These are phyloP conservation scores for Polietes domitor DNA, from an alignment of 2,888 invertebrate species.

Conservation along the genomic window DNA sequence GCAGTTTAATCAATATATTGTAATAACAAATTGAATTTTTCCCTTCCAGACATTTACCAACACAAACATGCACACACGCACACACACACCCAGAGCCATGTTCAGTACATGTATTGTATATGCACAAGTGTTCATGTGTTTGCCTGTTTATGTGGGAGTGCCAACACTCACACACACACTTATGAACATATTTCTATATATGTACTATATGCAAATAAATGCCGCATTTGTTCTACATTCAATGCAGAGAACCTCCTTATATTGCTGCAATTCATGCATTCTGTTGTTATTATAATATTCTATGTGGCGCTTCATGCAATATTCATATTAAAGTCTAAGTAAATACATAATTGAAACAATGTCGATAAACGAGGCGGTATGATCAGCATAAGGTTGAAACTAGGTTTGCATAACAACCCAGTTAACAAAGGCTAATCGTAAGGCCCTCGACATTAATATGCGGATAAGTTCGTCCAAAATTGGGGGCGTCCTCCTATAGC, in stretches of 20 bases:
- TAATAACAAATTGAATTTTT: conserved; percentile 28
- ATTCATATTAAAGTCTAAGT: conserved; percentile 7
- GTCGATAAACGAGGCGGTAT: not conserved
- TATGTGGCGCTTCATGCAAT: conserved; percentile 1
- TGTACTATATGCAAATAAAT: conserved; percentile 33
- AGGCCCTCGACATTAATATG: too few species aligned
- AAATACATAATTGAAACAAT: not conserved
- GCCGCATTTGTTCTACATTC: conserved; percentile 19
- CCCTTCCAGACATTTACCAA: not conserved
- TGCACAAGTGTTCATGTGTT: not conserved
- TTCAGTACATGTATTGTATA: not conserved
- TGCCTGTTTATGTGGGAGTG: not conserved
- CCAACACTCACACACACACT: not conserved
- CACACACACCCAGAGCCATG: not conserved
- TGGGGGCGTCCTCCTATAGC: too few species aligned
- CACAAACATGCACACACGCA: not conserved
- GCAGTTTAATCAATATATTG: conserved; percentile 19
- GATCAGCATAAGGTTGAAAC: not conserved
- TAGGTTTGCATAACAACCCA: too few species aligned
- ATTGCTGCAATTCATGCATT: not conserved
- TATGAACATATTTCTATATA: conserved; percentile 21
- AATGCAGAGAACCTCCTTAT: not conserved
- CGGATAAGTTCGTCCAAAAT: too few species aligned
- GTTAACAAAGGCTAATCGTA: too few species aligned
- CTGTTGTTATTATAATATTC: too few species aligned